These are phyloP conservation scores for Carapus acus DNA, from an alignment of 2,797 vertebrate genomes.

Conservation along the genomic window DNA sequence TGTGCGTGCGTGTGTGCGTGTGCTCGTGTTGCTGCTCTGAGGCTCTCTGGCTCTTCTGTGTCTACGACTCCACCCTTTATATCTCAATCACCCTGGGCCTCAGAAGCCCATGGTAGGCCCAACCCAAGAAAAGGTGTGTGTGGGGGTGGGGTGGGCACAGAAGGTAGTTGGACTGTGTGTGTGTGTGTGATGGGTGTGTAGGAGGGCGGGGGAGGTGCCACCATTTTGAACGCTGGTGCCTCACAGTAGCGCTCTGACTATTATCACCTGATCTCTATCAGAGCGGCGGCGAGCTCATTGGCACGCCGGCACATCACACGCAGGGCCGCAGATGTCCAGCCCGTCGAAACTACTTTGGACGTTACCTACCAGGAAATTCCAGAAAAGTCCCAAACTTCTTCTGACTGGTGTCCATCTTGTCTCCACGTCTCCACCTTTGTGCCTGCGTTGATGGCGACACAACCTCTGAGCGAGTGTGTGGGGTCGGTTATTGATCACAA, in stretches of 20 bases:
- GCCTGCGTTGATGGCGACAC: background rate
- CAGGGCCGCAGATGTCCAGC: slow-evolving; percentile 10
- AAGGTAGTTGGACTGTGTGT: slow-evolving; percentile 30
- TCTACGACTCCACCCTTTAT: slow-evolving; percentile 52
- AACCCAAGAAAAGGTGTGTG: slow-evolving; percentile 29
- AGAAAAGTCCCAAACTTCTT: too few relatives aligned
- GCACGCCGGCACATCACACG: slow-evolving; percentile 14
- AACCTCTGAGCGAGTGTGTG: background rate
- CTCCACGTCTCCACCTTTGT: too few relatives aligned
- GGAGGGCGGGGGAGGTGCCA: slow-evolving; percentile 19
- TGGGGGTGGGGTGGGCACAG: too few relatives aligned
- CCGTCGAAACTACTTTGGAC: slow-evolving; percentile 58
- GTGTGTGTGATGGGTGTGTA: slow-evolving; percentile 22
- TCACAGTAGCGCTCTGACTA: slow-evolving; percentile 17
- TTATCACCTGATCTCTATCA: slow-evolving; percentile 50
- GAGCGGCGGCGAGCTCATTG: slow-evolving; percentile 40
- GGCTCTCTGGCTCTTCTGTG: slow-evolving; percentile 27
- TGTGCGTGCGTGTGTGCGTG: slow-evolving; percentile 3
- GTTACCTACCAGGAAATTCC: too few relatives aligned
- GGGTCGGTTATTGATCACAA: background rate
- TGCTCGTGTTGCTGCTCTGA: slow-evolving; percentile 27
- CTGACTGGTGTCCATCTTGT: too few relatives aligned
- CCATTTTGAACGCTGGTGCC: slow-evolving; percentile 20
- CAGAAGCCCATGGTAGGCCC: slow-evolving; percentile 28
- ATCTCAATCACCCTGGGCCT: slow-evolving; percentile 45